These are phyloP conservation scores for Stenoptilia bipunctidactyla DNA, from an alignment of 2,888 invertebrate genomes.

Conservation along the genomic window DNA sequence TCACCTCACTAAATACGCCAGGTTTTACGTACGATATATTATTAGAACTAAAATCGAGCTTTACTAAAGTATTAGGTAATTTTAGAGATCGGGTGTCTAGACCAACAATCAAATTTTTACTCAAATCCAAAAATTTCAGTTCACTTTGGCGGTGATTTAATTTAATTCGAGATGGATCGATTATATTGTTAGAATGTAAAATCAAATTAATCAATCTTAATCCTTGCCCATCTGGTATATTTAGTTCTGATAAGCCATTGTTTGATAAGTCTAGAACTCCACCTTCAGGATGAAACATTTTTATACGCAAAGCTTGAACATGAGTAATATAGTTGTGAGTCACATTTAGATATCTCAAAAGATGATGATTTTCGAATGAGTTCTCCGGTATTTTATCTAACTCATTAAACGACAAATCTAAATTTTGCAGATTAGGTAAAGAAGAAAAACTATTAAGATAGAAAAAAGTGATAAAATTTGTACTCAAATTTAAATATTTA, in stretches of 20 bases:
- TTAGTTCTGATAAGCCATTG: slow-evolving; percentile 34
- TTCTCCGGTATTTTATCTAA: slow-evolving; percentile 38
- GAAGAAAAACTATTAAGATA: slow-evolving; percentile 36
- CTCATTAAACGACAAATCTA: slow-evolving; percentile 48
- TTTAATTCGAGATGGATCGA: slow-evolving; percentile 29
- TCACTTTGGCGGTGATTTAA: slow-evolving; percentile 29
- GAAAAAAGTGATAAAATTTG: slow-evolving; percentile 33
- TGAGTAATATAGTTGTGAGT: slow-evolving; percentile 35
- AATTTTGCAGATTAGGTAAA: slow-evolving; percentile 43
- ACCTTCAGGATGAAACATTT: slow-evolving; percentile 39
- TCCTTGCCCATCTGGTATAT: slow-evolving; percentile 36
- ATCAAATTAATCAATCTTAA: slow-evolving; percentile 29
- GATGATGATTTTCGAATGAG: slow-evolving; percentile 31
- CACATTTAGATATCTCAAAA: slow-evolving; percentile 43
- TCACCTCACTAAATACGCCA: slow-evolving; percentile 31
- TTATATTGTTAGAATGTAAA: slow-evolving; percentile 42
- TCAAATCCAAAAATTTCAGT: slow-evolving; percentile 32
- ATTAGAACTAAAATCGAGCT: slow-evolving; percentile 34
- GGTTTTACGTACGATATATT: slow-evolving; percentile 34
- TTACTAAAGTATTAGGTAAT: slow-evolving; percentile 18
- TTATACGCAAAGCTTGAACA: slow-evolving; percentile 32
- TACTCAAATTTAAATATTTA: slow-evolving; percentile 43
- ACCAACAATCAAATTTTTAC: slow-evolving; percentile 20
- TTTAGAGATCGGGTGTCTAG: slow-evolving; percentile 21
- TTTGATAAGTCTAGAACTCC: slow-evolving; percentile 50